A percentile compares a stretch with the other conserved stretches of the same genome.
These are phyloP conservation scores for Melanchra persicariae DNA, from an alignment of 2,888 invertebrate species.

Conservation along the genomic window DNA sequence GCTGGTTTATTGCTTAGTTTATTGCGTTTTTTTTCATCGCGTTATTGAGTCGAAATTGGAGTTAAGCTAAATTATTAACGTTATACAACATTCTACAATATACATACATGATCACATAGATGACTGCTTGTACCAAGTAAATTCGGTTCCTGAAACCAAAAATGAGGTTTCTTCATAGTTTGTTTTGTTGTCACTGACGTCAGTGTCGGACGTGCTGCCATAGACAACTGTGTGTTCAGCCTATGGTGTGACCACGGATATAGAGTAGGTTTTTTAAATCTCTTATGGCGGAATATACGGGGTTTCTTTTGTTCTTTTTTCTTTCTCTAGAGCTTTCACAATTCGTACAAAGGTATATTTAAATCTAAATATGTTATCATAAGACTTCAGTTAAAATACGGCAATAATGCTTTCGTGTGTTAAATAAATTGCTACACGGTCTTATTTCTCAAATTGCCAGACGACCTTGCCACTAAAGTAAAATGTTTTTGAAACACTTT, in stretches of 20 bases:
- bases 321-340: no score
- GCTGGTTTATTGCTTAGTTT: constrained; percentile 16
- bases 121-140: neutral
- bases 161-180: no score
- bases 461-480: constrained; percentile 23
- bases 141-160: neutral
- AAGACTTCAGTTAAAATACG: neutral
- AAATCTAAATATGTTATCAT: neutral
- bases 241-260: no score
- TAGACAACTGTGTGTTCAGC: no score
- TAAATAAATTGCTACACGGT: constrained; percentile 21
- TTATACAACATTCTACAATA: neutral
- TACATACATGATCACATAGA: neutral
- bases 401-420: constrained; percentile 10
- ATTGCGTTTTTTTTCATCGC: constrained; percentile 3
- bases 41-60: neutral
- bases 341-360: neutral
- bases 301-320: no score
- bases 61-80: constrained; percentile 3
- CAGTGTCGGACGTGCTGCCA: no score
- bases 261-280: no score
- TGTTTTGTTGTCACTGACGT: no score
- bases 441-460: constrained; percentile 15
- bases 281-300: no score
- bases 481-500: constrained; percentile 9